Base-by-base conservation (phyloP, 1,140 invertebrate genomes). In the Drosophila insularis region DNA sequence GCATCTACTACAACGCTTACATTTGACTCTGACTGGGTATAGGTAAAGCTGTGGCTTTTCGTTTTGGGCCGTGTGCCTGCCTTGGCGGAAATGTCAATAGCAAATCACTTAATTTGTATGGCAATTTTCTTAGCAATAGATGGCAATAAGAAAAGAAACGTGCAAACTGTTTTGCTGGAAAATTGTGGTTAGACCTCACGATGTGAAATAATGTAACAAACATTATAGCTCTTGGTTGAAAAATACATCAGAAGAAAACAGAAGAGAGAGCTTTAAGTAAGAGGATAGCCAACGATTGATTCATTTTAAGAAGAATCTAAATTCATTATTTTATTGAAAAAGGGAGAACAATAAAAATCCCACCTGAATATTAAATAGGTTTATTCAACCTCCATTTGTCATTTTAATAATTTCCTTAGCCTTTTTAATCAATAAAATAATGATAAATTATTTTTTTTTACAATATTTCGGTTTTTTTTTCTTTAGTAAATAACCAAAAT, bases 21-120 rank as follows among this genome's bases (percentile, higher is more conserved):
- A 21, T 10, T 19, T 19, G 19, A 21, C 43, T 50, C 43, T 11
- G 27, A 27, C 8, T 23, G 32, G 59, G 27, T 64, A 60, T 74
- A 17, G 55, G 5, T 21, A 31, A 31, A 17, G 43, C 63, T 59
- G 27, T 32, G 73, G 55, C 60, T 64, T 27, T 27, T 27, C 4
- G 4, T 13, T 40, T 63, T 53, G 54, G 62, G 71, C 58, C 62
- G n/a, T 61, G 69, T 63, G 32, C 32, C 19, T 21, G 32, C 43
- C 74, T 55, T 62, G 64, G 79, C 78, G 87, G 87, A 84, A 90
- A 90, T 90, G 87, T 90, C 87, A 90, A 90, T 90, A 90, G 87
- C 87, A 90, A 90, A 90, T 90, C 87, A 90, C 87, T 90, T 90
- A 90, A 90, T 90, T 90, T 90, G 87, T 90, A 70, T 78, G 63